Evolutionary conservation across 2,113 vertebrate species (phyloP), one percentile per base, ranked within the genome.

Genomic region (Chaetorhynchus papuensis): DNA sequence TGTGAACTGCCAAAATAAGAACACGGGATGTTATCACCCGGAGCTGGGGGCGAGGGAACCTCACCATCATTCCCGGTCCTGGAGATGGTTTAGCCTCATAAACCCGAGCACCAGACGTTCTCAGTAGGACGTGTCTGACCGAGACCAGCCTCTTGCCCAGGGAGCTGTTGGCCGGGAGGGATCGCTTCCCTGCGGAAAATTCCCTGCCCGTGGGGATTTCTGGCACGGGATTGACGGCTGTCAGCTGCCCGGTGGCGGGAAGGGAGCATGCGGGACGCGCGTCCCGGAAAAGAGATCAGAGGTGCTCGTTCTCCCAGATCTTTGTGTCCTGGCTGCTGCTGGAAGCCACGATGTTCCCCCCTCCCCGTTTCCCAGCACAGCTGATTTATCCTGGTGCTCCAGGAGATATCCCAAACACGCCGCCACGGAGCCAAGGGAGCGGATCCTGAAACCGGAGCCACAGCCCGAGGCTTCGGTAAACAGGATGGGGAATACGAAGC

Each of bases 391-490:
- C 78, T 76, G 0, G 61, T 91, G 82, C 61, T 87, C 53, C 53
- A 35, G 84, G 70, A 96, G 89, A 35, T 80, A 91, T 59, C 95
- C 76, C 50, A 90, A 87, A 59, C 83, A 63, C 0, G 1, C 54
- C 0, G 1, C 6, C 17, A 24, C 0, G 0, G 79, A 90, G 93
- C 85, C 83, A 78, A 54, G 54, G 37, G 63, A 90, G 72, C 2
- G 3, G 66, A 61, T 81, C 83, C 92, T 93, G 92, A 87, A 87
- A 87, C 57, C 19, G 35, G 59, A 86, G 57, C 69, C 41, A 16
- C 63, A 49, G 76, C 35, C 57, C 10, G 56, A 91, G 90, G 47
- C 75, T 87, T 71, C 53, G 45, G 85, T 93, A 81, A 96, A 84
- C 93, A 87, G 81, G 81, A 64, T 94, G 87, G 57, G 72, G 69